These are phyloP conservation scores for Helicoverpa armigera DNA, from an alignment of 1,140 invertebrate species.

Conservation along the genomic window DNA sequence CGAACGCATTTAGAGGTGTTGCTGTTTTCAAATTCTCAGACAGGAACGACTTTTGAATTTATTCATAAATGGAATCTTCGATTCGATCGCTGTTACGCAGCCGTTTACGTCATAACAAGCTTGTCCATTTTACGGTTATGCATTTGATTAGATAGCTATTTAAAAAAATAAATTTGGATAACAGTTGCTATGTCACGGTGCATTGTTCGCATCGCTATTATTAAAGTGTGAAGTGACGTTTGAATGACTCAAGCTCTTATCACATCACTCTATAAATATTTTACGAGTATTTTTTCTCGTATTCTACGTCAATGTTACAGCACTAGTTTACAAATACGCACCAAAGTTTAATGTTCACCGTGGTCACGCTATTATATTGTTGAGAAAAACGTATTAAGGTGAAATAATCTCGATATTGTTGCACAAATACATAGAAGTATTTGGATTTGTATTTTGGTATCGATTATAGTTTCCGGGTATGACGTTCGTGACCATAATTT, in stretches of 20 bases:
- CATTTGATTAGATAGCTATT: background rate
- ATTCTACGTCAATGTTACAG: slow-evolving; percentile 54
- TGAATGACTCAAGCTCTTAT: slow-evolving; percentile 61
- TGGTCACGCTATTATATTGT: slow-evolving; percentile 49
- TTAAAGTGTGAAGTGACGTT: slow-evolving; percentile 48
- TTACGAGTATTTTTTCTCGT: slow-evolving; percentile 50
- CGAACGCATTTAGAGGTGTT: background rate
- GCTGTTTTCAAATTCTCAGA: background rate
- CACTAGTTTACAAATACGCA: slow-evolving; percentile 46
- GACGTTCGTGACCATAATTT: background rate
- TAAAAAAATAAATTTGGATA: slow-evolving; percentile 7
- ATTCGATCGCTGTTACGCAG: background rate
- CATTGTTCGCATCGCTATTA: slow-evolving; percentile 11
- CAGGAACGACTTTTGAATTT: background rate
- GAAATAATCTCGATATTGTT: background rate
- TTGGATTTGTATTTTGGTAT: background rate
- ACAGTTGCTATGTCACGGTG: slow-evolving; percentile 22
- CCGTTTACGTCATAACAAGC: background rate
- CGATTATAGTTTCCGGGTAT: background rate
- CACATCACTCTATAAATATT: slow-evolving; percentile 52
- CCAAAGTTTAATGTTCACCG: slow-evolving; percentile 28
- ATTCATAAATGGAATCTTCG: background rate
- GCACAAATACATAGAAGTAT: background rate
- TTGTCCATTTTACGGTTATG: slow-evolving; percentile 1
- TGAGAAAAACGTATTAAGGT: slow-evolving; percentile 17